Evolutionary conservation across 2,113 vertebrate species (phyloP).

Genomic region (Cyprinodon tularosa): DNA sequence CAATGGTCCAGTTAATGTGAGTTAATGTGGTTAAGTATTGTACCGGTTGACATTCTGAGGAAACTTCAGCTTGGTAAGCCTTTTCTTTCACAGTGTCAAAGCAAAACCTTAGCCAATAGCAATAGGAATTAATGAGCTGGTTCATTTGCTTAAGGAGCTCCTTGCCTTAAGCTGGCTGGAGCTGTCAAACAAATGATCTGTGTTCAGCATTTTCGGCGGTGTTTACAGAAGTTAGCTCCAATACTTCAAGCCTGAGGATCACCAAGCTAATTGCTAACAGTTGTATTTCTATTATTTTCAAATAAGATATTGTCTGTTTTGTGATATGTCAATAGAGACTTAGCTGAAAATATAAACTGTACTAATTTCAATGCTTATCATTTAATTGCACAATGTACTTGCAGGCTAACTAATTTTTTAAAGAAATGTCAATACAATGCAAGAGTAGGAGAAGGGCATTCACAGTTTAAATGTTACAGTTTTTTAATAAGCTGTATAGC

Average conservation of each 20-base stretch:
- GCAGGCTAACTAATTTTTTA: neutral
- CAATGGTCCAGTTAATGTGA: constrained; percentile 21
- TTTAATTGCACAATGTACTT: neutral
- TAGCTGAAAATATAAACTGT: neutral
- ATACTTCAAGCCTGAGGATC: constrained; percentile 47
- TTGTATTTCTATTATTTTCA: neutral
- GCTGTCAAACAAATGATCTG: constrained; percentile 64
- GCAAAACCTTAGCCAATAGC: constrained; percentile 41
- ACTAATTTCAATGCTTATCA: neutral
- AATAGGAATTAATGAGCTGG: constrained; percentile 52
- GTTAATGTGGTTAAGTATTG: constrained; percentile 43
- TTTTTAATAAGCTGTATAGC: neutral
- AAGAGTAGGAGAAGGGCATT: neutral
- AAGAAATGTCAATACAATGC: neutral
- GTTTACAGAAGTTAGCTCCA: constrained; percentile 45
- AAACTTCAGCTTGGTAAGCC: constrained; percentile 29
- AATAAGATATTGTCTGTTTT: neutral
- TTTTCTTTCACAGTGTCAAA: constrained; percentile 31
- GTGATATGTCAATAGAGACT: neutral
- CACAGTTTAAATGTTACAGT: neutral
- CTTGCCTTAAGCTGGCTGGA: constrained; percentile 45
- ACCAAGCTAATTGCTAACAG: constrained; percentile 50
- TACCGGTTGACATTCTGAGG: constrained; percentile 41
- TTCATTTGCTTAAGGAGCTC: constrained; percentile 51
- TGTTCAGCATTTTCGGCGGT: constrained; percentile 45